Evolutionary conservation across 2,113 vertebrate species (phyloP), one percentile per base, ranked within the genome.

Genomic region (Climacteris rufus): DNA sequence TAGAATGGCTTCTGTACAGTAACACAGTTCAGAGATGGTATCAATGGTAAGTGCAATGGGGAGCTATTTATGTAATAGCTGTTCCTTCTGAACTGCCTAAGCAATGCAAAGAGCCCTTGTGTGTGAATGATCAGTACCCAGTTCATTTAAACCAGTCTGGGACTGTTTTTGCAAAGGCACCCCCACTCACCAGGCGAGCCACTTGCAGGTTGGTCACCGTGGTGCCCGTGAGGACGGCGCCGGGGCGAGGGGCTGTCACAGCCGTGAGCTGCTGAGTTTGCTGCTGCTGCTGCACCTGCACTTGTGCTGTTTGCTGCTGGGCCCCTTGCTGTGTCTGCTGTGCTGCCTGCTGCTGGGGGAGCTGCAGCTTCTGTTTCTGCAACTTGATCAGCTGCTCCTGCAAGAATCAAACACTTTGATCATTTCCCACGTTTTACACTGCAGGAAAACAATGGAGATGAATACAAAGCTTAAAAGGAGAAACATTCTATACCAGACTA

Each of bases 161-260:
- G 37, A 10, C 28, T 6, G 7, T 3, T 82, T 59, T 39, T 50
- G 22, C 42, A 23, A 83, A 64, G 60, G 9, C 49, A 64, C 35
- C n/a, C 23, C 64, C 33, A 97, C 98, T 99, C 98, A 99, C 99
- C 80, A 99, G 98, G 87, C 99, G 98, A 87, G 99, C 97, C 80
- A 99, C 98, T 75, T 99, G 99, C 69, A 99, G 98, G 97, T 98
- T 99, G 87, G 99, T 95, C 68, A 99, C 98, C 0, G 99, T 98
- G 5, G 99, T 98, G 95, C 98, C 98, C 0, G 99, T 97, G 82
- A 99, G 98, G 60, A 99, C 98, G 0, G 99, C 97, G 3, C 99
- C 99, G 6, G 98, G 96, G 91, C 99, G 98, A 39, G 98, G 97
- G 8, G 99, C 97, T 3, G 99, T 97, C 50, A 99, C 99, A 2